A percentile compares a stretch with the other conserved stretches of the same genome.
phyloP scores from a whole-genome alignment of 1,140 invertebrate genomes.

The Dolichoris vasculosae region DNA sequence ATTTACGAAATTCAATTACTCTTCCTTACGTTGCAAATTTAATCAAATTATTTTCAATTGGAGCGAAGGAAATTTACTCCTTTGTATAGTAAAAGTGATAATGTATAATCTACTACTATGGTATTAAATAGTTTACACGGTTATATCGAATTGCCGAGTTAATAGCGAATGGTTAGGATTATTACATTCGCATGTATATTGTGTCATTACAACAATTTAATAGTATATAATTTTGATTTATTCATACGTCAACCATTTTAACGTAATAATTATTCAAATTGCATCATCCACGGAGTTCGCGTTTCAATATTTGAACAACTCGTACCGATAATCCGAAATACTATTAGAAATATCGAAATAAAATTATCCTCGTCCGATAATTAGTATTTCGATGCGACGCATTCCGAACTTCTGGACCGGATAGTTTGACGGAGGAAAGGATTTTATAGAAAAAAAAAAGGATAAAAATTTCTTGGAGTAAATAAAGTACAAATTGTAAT shows the following conservation, averaged over 20 bases:
- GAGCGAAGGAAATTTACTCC: constrained; percentile 5
- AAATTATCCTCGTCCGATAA: not conserved
- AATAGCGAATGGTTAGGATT: not conserved
- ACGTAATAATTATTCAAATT: constrained; percentile 7
- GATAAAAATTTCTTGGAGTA: too few species aligned
- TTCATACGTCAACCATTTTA: not conserved
- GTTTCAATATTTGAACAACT: not conserved
- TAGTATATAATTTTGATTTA: constrained; percentile 4
- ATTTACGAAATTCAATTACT: constrained; percentile 7
- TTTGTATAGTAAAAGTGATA: constrained; percentile 14
- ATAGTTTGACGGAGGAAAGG: too few species aligned
- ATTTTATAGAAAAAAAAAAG: too few species aligned
- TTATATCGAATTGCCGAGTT: not conserved
- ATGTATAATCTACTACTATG: not conserved
- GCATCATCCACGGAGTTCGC: not conserved
- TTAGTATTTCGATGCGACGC: too few species aligned
- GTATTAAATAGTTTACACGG: not conserved
- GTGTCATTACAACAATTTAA: not conserved
- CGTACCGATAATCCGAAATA: not conserved
- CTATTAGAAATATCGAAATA: not conserved
- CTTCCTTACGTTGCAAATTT: not conserved
- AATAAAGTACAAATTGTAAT: too few species aligned
- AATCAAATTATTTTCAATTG: not conserved
- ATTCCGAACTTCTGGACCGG: too few species aligned
- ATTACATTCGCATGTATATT: not conserved